These are phyloP conservation scores for Campodea augens DNA, from an alignment of 1,140 invertebrate genomes.

Conservation along the genomic window DNA sequence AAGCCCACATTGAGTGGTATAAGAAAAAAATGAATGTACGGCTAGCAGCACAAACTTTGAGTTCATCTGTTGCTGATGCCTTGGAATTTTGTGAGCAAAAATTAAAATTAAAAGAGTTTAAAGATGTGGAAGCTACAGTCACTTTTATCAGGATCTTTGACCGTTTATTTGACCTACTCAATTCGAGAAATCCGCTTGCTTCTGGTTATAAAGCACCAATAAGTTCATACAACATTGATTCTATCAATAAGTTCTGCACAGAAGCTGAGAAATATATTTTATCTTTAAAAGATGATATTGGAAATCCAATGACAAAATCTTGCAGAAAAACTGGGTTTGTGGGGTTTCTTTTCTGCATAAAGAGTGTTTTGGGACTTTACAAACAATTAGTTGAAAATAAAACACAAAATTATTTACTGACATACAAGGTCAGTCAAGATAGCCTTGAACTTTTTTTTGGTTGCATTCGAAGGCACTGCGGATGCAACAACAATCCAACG, in stretches of 20 bases:
- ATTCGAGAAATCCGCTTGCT: conserved; percentile 11
- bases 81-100: conserved; percentile 17
- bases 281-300: conserved; percentile 1
- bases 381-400: background rate
- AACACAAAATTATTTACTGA: background rate
- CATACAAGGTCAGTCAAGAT: conserved; percentile 14
- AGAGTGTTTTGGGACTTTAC: background rate
- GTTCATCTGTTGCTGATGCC: conserved; percentile 15
- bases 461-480: conserved; percentile 6
- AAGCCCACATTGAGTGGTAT: conserved; percentile 16
- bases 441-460: conserved; percentile 16
- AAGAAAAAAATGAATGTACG: conserved; percentile 21
- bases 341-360: conserved; percentile 6
- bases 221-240: conserved; percentile 6
- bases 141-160: conserved; percentile 13
- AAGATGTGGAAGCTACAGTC: conserved; percentile 15
- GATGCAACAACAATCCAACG: conserved; percentile 14
- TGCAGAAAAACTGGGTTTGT: conserved; percentile 15
- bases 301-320: conserved; percentile 5
- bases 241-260: background rate
- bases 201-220: conserved; percentile 9
- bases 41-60: conserved; percentile 19
- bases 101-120: conserved; percentile 14
- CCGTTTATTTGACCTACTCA: conserved; percentile 14
- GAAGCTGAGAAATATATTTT: conserved; percentile 2